Evolutionary conservation across 2,888 invertebrate genomes (phyloP).

Genomic region (Cyaniris semiargus): DNA sequence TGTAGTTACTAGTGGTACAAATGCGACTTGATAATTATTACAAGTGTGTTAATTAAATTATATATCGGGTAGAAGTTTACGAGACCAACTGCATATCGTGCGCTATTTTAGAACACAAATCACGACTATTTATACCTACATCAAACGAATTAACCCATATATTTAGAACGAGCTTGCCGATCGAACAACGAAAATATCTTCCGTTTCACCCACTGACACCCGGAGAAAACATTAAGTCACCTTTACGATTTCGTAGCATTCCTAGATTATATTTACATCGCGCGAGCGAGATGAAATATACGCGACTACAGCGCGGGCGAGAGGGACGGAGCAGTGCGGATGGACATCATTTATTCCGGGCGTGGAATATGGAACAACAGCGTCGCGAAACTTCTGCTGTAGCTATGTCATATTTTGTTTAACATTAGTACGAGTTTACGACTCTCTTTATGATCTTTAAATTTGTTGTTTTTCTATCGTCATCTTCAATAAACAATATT

Average conservation of each 20-base stretch:
- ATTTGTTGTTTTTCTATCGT: neutral
- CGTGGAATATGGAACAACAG: conserved; percentile 38
- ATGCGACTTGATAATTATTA: neutral
- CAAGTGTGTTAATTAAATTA: conserved; percentile 2
- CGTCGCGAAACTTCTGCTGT: conserved; percentile 22
- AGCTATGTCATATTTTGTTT: conserved; percentile 17
- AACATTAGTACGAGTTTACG: neutral
- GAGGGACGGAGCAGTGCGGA: conserved; percentile 26
- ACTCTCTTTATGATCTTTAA: conserved; percentile 8
- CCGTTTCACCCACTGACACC: conserved; percentile 24
- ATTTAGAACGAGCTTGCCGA: neutral
- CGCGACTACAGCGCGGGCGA: conserved; percentile 4
- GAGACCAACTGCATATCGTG: neutral
- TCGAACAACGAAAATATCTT: conserved; percentile 10
- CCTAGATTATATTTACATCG: conserved; percentile 34
- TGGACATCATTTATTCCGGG: conserved; percentile 36
- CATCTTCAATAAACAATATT: neutral
- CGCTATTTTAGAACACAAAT: conserved; percentile 3
- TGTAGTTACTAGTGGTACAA: neutral
- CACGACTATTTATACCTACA: conserved; percentile 11
- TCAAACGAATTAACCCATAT: neutral
- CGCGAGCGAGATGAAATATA: conserved; percentile 31
- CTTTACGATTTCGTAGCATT: conserved; percentile 48
- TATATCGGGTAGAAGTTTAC: neutral
- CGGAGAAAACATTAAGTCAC: conserved; percentile 45